A percentile compares a stretch with the other conserved stretches of the same genome.
Conservation (phyloP, 1,140 invertebrate species). For the Drosophila subpulchrella region DNA sequence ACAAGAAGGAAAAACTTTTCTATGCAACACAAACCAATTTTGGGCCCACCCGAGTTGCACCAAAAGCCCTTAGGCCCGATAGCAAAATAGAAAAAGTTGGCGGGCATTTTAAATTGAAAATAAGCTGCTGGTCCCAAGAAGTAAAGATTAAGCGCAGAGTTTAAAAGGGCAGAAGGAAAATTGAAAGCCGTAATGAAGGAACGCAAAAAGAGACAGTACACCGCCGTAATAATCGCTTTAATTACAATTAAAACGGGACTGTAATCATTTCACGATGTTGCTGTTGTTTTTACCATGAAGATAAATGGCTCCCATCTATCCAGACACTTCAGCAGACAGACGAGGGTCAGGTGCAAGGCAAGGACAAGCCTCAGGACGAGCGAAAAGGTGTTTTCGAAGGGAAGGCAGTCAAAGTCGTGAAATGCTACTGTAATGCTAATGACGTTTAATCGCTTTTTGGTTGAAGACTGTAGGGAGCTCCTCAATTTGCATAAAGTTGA, state of each 20-base stretch:
- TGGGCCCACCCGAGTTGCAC: neutral
- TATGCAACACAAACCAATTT: conserved; percentile 29
- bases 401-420: conserved; percentile 33
- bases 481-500: conserved; percentile 62
- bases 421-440: conserved; percentile 68
- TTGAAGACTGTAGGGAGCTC: conserved; percentile 10
- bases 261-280: conserved; percentile 48
- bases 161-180: conserved; percentile 20
- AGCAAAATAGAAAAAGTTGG: conserved; percentile 58
- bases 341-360: neutral
- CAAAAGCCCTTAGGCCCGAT: conserved; percentile 49
- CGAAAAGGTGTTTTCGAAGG: neutral
- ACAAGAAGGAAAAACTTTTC: conserved; percentile 4
- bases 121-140: conserved; percentile 49
- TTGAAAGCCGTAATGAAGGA: neutral
- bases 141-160: conserved; percentile 44
- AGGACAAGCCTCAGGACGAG: neutral
- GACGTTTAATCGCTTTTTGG: conserved; percentile 61
- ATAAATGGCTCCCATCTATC: conserved; percentile 53
- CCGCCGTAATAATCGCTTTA: conserved; percentile 64
- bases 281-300: conserved; percentile 27
- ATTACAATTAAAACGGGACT: conserved; percentile 65
- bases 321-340: conserved; percentile 1
- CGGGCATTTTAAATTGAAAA: conserved; percentile 57
- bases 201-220: conserved; percentile 3